These are phyloP conservation scores for Acrossocheilus fasciatus DNA, from an alignment of 2,797 vertebrate species.

Conservation along the genomic window DNA sequence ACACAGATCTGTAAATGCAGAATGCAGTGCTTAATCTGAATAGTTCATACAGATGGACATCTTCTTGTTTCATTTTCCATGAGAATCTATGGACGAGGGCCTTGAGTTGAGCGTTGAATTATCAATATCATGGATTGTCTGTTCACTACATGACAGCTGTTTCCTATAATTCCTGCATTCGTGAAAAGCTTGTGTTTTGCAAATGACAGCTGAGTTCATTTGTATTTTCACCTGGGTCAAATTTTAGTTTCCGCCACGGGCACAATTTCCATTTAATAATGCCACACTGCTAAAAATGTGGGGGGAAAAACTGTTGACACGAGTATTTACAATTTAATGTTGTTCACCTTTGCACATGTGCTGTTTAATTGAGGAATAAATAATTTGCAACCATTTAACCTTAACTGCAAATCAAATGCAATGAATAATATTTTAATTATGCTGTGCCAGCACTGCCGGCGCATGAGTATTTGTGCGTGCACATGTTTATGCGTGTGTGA, in stretches of 20 bases:
- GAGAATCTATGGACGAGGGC: background rate
- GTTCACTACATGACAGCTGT: conserved; percentile 35
- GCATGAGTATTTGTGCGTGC: conserved; percentile 39
- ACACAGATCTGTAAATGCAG: background rate
- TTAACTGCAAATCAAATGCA: conserved; percentile 66
- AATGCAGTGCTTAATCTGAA: background rate
- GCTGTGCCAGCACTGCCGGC: conserved; percentile 36
- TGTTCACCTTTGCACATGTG: conserved; percentile 63
- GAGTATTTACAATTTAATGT: conserved; percentile 64
- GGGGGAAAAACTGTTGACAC: conserved; percentile 58
- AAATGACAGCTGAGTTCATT: conserved; percentile 58
- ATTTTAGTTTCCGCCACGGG: conserved; percentile 29
- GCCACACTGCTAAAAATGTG: conserved; percentile 2
- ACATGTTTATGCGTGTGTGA: conserved; percentile 45
- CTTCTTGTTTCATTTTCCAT: conserved; percentile 1
- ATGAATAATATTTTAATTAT: conserved; percentile 67
- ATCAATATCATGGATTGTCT: background rate
- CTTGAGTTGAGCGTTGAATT: conserved; percentile 20
- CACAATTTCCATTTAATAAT: conserved; percentile 63
- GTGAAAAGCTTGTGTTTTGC: conserved; percentile 21
- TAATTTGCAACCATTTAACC: conserved; percentile 66
- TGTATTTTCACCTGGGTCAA: conserved; percentile 56
- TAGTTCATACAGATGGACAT: background rate
- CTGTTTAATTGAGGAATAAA: conserved; percentile 60
- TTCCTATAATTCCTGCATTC: conserved; percentile 32